phyloP scores from a whole-genome alignment of 2,888 invertebrate species.

The Drosophila bunnanda region DNA sequence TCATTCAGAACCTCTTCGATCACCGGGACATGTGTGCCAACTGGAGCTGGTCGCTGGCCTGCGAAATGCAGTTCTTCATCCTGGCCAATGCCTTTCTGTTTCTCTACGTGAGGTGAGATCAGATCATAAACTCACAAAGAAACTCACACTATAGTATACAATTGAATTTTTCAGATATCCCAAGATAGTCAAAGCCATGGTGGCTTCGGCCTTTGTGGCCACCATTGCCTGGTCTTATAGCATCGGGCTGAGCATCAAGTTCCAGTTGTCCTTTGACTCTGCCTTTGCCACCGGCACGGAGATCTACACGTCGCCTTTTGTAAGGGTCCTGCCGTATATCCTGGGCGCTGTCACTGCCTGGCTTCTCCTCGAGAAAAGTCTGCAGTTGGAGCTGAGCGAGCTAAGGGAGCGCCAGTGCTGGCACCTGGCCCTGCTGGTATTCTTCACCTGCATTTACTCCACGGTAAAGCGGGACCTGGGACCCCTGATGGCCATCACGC shows the following conservation, averaged over 20 bases:
- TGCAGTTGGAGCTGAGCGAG: constrained; percentile 67
- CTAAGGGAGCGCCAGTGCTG: constrained; percentile 78
- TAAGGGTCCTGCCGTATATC: constrained; percentile 85
- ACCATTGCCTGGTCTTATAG: constrained; percentile 80
- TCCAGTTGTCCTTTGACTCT: constrained; percentile 83
- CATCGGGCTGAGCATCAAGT: constrained; percentile 77
- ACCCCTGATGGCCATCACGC: constrained; percentile 84
- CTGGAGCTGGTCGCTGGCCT: constrained; percentile 85
- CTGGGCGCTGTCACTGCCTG: constrained; percentile 85
- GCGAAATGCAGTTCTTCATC: constrained; percentile 85
- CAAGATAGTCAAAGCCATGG: constrained; percentile 64
- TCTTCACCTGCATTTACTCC: constrained; percentile 83
- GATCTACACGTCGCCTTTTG: constrained; percentile 86
- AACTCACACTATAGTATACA: background rate
- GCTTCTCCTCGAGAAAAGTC: constrained; percentile 79
- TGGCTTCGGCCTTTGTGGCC: constrained; percentile 56
- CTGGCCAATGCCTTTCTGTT: constrained; percentile 82
- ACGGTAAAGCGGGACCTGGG: constrained; percentile 84
- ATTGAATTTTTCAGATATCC: constrained; percentile 73
- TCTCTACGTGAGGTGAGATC: constrained; percentile 81
- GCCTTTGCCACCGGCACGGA: constrained; percentile 83
- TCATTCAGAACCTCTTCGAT: constrained; percentile 84
- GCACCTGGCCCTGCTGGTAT: constrained; percentile 81
- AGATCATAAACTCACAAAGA: background rate
- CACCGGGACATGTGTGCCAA: constrained; percentile 84